A percentile compares a stretch with the other conserved stretches of the same genome.
Evolutionary conservation across 2,888 invertebrate species (phyloP).

Genomic region (Sinhomidia bicolor): DNA sequence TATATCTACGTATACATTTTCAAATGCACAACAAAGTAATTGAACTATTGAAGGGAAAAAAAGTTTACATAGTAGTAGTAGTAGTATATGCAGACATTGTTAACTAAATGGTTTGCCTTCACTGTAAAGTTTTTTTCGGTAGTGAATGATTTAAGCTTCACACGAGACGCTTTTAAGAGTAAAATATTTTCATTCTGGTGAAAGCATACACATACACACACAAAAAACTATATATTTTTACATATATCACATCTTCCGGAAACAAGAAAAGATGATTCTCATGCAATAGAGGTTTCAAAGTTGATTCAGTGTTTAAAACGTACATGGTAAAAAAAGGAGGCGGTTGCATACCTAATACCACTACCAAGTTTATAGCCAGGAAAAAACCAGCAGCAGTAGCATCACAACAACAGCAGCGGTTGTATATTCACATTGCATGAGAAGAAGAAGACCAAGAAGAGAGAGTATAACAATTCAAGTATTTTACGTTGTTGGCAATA

Average conservation of each 20-base stretch:
- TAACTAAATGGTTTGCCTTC: neutral
- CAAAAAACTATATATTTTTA: no score
- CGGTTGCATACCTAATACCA: no score
- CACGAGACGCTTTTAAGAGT: conserved; percentile 35
- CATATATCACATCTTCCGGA: conserved; percentile 4
- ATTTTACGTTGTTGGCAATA: conserved; percentile 19
- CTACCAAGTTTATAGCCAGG: no score
- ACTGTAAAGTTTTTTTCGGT: neutral
- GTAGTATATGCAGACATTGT: neutral
- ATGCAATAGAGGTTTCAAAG: neutral
- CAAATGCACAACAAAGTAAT: neutral
- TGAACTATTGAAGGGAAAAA: no score
- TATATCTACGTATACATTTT: no score
- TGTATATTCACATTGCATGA: no score
- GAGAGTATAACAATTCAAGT: no score
- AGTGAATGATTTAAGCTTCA: conserved; percentile 42
- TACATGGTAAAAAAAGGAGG: neutral
- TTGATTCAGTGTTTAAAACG: neutral
- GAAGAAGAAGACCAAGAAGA: no score
- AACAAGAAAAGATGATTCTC: conserved; percentile 39
- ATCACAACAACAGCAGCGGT: no score
- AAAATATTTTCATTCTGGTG: conserved; percentile 10
- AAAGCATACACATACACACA: no score
- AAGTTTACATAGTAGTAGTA: no score
- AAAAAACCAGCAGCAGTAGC: no score